Evolutionary conservation across 2,888 invertebrate species (phyloP), one percentile per base, ranked within the genome.

Genomic region (Stegophylla sp.): DNA sequence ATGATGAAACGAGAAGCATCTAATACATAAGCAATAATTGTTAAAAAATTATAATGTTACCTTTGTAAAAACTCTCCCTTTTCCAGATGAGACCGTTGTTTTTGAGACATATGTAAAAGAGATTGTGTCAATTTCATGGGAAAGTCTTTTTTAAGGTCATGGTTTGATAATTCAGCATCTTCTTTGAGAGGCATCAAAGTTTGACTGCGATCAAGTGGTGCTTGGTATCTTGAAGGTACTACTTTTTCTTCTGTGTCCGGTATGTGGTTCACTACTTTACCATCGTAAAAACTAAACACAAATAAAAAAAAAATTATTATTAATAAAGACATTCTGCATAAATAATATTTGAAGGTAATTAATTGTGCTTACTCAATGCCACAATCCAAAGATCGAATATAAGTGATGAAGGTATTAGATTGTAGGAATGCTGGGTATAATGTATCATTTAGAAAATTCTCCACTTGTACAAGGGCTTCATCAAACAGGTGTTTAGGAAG

Each of bases 341-440:
- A 0, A 20, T 71, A 73, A 23, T 26, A 17, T 9, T 59, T 17
- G 7, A 17, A 43, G 34, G 20, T 41, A 34, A 41, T 26, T n/a
- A 51, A 20, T 4, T 51, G 20, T 43, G 48, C 82, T 81, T 82
- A 84, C 84, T 84, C 66, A 28, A 66, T 63, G 43, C 83, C 84
- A 81, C 83, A 83, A 82, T 86, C 85, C 84, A 85, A 88, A 88
- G 92, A 88, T 88, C 92, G 90, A 88, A 94, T 91, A 88, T 93
- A 92, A 86, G 92, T 90, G 85, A 97, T 91, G 89, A 97, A 97
- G 87, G 94, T 91, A 85, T 97, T 96, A 85, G 96, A 96, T 85
- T 93, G 93, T 84, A 98, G 90, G 88, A 98, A 98, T 87, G 94
- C 93, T 82, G 94, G 94, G 89, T 97, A 97, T 83, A 94, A 93